phyloP scores from a whole-genome alignment of 2,113 vertebrate genomes.

The Hepsetus odoe region DNA sequence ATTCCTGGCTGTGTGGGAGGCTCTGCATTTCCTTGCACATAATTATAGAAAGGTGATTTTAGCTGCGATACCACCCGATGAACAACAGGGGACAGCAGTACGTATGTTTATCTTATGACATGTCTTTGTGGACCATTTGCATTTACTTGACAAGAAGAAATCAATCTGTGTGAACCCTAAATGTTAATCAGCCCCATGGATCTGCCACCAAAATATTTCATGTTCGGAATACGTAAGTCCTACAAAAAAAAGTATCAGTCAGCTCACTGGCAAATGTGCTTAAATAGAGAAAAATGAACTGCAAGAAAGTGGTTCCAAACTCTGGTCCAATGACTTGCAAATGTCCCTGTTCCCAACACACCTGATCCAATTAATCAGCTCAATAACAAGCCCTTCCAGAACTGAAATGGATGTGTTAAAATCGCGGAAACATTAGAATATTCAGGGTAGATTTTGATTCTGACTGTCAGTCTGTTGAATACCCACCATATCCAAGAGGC shows the following conservation, averaged over 20 bases:
- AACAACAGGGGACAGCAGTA: slow-evolving; percentile 54
- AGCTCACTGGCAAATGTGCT: not conserved
- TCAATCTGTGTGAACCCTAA: slow-evolving; percentile 51
- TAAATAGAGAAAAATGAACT: not conserved
- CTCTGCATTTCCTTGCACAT: not conserved
- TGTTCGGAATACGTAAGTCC: slow-evolving; percentile 48
- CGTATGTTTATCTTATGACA: slow-evolving; percentile 38
- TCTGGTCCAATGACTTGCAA: too few relatives aligned
- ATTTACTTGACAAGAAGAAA: slow-evolving; percentile 48
- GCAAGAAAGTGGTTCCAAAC: too few relatives aligned
- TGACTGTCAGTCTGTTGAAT: not conserved
- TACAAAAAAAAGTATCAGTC: not conserved
- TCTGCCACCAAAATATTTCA: slow-evolving; percentile 38
- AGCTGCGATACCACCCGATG: slow-evolving; percentile 9
- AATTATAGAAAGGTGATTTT: not conserved
- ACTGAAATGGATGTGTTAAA: too few relatives aligned
- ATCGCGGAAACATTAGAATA: too few relatives aligned
- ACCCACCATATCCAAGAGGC: not conserved
- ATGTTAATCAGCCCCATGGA: slow-evolving; percentile 46
- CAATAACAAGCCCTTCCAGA: too few relatives aligned
- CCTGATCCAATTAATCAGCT: too few relatives aligned
- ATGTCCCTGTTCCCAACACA: too few relatives aligned
- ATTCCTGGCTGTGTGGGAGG: not conserved
- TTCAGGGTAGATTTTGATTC: not conserved
- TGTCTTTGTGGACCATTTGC: slow-evolving; percentile 38